A percentile compares a stretch with the other conserved stretches of the same genome.
Evolutionary conservation across 1,140 invertebrate genomes (phyloP).

Genomic region (Camponotus pennsylvanicus): DNA sequence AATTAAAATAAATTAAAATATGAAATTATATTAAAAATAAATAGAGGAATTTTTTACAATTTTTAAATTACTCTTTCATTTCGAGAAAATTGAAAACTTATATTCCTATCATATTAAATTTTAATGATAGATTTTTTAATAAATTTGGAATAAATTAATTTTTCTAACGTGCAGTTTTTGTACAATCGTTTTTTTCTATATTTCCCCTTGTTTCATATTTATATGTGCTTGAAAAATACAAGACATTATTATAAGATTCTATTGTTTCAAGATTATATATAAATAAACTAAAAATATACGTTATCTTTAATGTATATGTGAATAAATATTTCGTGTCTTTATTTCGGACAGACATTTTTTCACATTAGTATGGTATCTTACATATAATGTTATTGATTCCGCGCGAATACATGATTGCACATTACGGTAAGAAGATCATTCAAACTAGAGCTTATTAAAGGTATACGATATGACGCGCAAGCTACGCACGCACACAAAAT

Average conservation of each 20-base stretch:
- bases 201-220: neutral
- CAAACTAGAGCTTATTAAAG: slow-evolving; percentile 69
- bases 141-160: neutral
- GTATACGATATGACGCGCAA: slow-evolving; percentile 66
- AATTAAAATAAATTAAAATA: neutral
- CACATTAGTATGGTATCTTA: slow-evolving; percentile 83
- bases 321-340: slow-evolving; percentile 85
- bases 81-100: neutral
- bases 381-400: slow-evolving; percentile 76
- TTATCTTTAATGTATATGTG: slow-evolving; percentile 68
- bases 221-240: neutral
- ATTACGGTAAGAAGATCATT: slow-evolving; percentile 77
- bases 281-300: neutral
- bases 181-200: neutral
- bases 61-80: neutral
- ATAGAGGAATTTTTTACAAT: neutral
- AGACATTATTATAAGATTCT: neutral
- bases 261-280: neutral
- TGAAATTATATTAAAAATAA: neutral
- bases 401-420: slow-evolving; percentile 80
- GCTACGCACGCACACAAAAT: slow-evolving; percentile 74
- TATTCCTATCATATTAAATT: neutral
- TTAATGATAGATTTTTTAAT: neutral
- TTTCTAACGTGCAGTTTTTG: neutral
- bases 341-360: slow-evolving; percentile 80